These are phyloP conservation scores for Psittacara wagleri DNA, from an alignment of 2,113 vertebrate species.

Conservation along the genomic window DNA sequence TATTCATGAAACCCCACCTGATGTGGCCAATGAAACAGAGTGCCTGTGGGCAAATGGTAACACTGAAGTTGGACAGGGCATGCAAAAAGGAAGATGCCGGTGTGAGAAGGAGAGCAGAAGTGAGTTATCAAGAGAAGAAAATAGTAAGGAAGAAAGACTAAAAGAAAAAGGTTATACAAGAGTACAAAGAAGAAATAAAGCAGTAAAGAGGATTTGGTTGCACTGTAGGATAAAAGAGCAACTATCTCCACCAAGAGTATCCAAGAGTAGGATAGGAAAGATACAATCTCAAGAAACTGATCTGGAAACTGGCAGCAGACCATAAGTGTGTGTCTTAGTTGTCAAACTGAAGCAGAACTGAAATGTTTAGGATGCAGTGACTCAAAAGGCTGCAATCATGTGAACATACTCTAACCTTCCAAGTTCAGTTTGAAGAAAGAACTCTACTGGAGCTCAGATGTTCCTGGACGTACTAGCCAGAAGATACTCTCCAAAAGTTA, in stretches of 20 bases:
- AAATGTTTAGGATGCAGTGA: neutral
- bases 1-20: neutral
- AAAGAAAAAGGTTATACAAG: neutral
- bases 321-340: neutral
- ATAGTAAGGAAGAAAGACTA: neutral
- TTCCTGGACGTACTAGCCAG: neutral
- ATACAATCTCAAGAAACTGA: rapidly evolving
- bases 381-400: neutral
- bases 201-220: neutral
- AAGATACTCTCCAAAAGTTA: neutral
- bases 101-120: neutral
- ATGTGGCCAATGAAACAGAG: neutral
- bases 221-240: neutral
- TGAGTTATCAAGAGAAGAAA: neutral
- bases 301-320: neutral
- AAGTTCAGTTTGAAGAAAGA: neutral
- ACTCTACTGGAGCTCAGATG: neutral
- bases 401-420: neutral
- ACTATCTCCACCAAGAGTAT: neutral
- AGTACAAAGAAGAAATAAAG: neutral
- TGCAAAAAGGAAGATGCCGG: rapidly evolving
- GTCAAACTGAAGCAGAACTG: neutral
- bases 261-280: neutral
- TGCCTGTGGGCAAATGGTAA: rapidly evolving
- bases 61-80: neutral